Percentiles rank a stretch among this genome's conserved stretches.
These are phyloP conservation scores for Macrochelys suwanniensis DNA, from an alignment of 2,797 vertebrate species.

Conservation along the genomic window DNA sequence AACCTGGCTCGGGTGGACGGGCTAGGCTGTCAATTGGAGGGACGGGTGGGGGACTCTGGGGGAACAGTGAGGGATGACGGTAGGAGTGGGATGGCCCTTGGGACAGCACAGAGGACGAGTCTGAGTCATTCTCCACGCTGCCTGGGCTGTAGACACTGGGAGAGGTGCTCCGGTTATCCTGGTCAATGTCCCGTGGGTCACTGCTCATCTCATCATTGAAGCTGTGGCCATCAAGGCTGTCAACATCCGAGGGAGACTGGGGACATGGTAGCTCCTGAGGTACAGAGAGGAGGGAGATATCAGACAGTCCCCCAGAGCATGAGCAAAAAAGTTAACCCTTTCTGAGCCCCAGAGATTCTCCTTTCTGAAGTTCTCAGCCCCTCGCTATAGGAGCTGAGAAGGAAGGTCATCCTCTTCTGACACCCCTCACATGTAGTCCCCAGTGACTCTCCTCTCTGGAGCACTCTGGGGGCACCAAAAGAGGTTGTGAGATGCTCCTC, in stretches of 20 bases:
- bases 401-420: neutral
- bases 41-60: constrained; percentile 71
- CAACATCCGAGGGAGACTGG: constrained; percentile 86
- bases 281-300: neutral
- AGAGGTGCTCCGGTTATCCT: constrained; percentile 98
- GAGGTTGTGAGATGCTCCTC: neutral
- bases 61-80: constrained; percentile 83
- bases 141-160: constrained; percentile 96
- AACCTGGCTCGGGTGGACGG: constrained; percentile 76
- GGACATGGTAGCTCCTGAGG: constrained; percentile 82
- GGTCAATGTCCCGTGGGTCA: constrained; percentile 97
- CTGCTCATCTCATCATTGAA: constrained; percentile 89
- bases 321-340: accelerated
- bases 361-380: neutral
- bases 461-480: too few species aligned
- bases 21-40: constrained; percentile 70
- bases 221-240: constrained; percentile 95
- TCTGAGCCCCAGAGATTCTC: neutral
- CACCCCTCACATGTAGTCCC: neutral
- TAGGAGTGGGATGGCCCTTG: constrained; percentile 92
- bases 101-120: constrained; percentile 88
- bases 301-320: neutral
- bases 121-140: constrained; percentile 96
- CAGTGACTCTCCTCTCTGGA: neutral
- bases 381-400: neutral